Evolutionary conservation across 2,797 vertebrate genomes (phyloP), one percentile per base, ranked within the genome.

Genomic region (Hoplostethus atlanticus): DNA sequence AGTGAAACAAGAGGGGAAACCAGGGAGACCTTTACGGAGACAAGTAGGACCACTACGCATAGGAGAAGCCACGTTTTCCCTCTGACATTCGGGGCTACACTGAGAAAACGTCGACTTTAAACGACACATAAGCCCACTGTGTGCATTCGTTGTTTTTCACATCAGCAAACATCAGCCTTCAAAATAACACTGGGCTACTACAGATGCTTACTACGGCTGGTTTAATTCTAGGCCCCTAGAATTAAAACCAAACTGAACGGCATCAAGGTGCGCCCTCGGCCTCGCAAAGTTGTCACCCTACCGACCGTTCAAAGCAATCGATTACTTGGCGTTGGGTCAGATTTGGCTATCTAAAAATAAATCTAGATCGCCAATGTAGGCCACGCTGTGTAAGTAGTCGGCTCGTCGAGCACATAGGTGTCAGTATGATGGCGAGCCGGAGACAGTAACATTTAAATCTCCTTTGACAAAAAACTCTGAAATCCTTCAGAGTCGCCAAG

Each of bases 11-110:
- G 71, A 70, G 38, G 67, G 82, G 63, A 66, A 68, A 68, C 60
- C 76, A 68, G 81, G 84, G 76, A 75, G 80, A 86, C 84, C 80
- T 87, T 80, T 70, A 68, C 52, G 78, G 61, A 70, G 77, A 76
- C 76, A 55, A 50, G 73, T 44, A 72, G 30, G 63, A 52, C 42
- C 44, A n/a, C 56, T 69, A 79, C 67, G 67, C 78, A 67, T 68
- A 56, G 69, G 64, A 79, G 52, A 84, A 21, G 34, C 46, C 77
- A 65, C 76, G 38, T 42, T 80, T 68, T 59, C 68, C 75, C 66
- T 16, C 56, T 84, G 72, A 79, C 85, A 83, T 75, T 73, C 68
- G 68, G 81, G 74, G 72, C 76, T 46, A 34, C 2, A 12, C 25
- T 25, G 64, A 77, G 61, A 70, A 69, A 70, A 68, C 57, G 55